phyloP scores from a whole-genome alignment of 2,113 vertebrate genomes.

The Dryoscopus gambensis region DNA sequence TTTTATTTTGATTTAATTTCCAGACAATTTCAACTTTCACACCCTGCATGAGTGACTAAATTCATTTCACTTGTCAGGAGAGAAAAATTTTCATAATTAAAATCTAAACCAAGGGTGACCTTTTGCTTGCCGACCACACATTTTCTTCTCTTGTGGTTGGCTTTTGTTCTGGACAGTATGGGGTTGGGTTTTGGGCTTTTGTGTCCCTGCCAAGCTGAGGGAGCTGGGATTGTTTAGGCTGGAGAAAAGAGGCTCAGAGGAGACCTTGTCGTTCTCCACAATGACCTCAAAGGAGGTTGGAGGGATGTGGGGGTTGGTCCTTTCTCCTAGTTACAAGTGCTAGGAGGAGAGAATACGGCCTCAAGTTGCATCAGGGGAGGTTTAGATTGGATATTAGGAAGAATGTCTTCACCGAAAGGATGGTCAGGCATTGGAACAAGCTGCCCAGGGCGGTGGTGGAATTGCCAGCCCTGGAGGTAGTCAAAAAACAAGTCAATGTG shows the following conservation, averaged over 20 bases:
- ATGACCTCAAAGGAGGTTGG: neutral
- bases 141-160: neutral
- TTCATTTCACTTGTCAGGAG: conserved; percentile 77
- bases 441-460: neutral
- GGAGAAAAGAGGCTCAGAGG: neutral
- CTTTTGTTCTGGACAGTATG: neutral
- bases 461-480: rapidly evolving
- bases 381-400: neutral
- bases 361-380: neutral
- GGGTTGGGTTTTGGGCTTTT: neutral
- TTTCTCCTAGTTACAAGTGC: neutral
- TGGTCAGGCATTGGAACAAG: neutral
- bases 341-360: neutral
- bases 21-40: conserved; percentile 77
- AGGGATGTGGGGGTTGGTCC: rapidly evolving
- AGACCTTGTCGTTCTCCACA: neutral
- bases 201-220: neutral
- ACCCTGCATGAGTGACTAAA: conserved; percentile 75
- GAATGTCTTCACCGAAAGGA: neutral
- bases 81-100: conserved; percentile 82
- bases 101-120: conserved; percentile 67
- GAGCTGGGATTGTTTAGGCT: neutral
- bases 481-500: neutral
- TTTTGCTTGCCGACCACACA: conserved; percentile 49
- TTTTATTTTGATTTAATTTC: conserved; percentile 83